A percentile compares a stretch with the other conserved stretches of the same genome.
Conservation (phyloP, 2,113 vertebrate genomes). For the Suncus etruscus region DNA sequence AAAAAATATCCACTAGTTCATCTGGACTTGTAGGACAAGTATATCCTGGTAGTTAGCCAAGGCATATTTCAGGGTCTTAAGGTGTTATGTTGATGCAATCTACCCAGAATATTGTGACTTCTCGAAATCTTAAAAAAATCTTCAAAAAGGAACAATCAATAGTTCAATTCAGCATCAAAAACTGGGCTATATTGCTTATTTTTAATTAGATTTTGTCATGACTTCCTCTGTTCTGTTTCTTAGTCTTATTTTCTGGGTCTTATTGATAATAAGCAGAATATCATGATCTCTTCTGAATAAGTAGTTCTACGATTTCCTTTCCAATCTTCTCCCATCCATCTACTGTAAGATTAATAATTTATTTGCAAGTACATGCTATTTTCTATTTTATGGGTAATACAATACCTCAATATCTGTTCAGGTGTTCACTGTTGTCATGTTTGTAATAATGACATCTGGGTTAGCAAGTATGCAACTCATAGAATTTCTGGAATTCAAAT, state of each 20-base stretch:
- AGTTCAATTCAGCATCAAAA: background rate
- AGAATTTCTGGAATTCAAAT: background rate
- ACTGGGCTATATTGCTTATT: background rate
- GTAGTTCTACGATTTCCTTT: background rate
- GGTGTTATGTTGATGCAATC: background rate
- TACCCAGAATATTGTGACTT: background rate
- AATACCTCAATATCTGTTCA: background rate
- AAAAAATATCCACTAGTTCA: background rate
- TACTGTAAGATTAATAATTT: background rate
- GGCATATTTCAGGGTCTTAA: background rate
- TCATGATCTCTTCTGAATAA: background rate
- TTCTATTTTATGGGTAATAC: background rate
- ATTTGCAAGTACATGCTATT: background rate
- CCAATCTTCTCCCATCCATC: background rate
- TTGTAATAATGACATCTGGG: background rate
- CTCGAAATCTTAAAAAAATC: background rate
- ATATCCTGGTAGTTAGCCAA: background rate
- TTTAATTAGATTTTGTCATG: constrained; percentile 1
- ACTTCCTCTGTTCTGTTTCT: background rate
- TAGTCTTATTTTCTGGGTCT: background rate
- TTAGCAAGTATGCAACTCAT: background rate
- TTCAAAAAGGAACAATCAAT: constrained; percentile 15
- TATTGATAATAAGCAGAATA: background rate
- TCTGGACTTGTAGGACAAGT: background rate
- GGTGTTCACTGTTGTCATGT: background rate